Conservation (phyloP, 2,113 vertebrate species). For the Amphilophus citrinellus region DNA sequence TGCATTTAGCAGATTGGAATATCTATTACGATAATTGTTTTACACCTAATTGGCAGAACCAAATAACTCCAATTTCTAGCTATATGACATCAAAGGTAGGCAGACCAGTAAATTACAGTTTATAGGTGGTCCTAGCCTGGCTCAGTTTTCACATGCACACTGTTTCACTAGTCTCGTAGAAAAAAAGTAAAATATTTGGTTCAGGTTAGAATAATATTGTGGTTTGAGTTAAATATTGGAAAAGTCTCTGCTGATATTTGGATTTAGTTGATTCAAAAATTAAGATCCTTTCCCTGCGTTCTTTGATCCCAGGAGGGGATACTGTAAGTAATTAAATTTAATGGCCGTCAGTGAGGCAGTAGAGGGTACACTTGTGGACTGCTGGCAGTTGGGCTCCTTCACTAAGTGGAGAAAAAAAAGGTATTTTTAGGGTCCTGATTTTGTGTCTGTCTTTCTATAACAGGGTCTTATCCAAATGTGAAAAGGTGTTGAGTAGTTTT, state of each 20-base stretch:
- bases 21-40: conserved; percentile 41
- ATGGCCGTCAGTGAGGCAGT: neutral
- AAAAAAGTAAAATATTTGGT: neutral
- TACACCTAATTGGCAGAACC: conserved; percentile 15
- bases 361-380: neutral
- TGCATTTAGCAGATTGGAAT: conserved; percentile 41
- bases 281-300: neutral
- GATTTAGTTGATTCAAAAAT: conserved; percentile 7
- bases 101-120: conserved; percentile 1
- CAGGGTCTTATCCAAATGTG: neutral
- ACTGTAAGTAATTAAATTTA: neutral
- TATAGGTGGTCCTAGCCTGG: neutral
- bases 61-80: neutral
- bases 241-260: neutral
- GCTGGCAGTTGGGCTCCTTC: neutral
- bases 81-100: neutral
- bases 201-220: conserved; percentile 1
- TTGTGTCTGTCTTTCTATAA: neutral
- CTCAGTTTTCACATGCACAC: neutral
- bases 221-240: conserved; percentile 7
- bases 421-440: neutral
- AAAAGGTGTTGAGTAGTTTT: neutral
- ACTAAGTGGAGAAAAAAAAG: neutral
- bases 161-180: neutral
- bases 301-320: neutral